Evolutionary conservation across 2,797 vertebrate species (phyloP), one percentile per base, ranked within the genome.

Genomic region (Valencia hispanica): DNA sequence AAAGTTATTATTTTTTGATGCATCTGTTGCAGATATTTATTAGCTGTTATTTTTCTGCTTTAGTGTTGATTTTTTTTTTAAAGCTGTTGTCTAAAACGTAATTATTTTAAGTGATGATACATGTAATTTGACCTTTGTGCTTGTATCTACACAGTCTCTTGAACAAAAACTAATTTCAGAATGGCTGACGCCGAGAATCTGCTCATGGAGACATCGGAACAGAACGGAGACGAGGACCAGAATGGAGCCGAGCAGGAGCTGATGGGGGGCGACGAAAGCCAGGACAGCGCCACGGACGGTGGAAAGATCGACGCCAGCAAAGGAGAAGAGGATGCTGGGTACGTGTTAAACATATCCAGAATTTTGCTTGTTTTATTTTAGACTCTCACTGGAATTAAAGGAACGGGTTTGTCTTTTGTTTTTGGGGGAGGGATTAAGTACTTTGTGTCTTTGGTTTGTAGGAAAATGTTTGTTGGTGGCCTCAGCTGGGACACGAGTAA

Each of bases 401-500:
- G 10, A 39, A 14, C 10, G n/a, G 7, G 25, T 17, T 43, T 68
- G 2, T 22, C 9, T 10, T 25, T 65, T 17, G 61, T 39, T 65
- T 39, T 65, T 25, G 25, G 61, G 39, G 25, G 61, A 34, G 6
- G 12, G 61, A 39, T 25, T 34, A 39, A 65, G 61, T 39, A 32
- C 34, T 63, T 36, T 20, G 11, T 17, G n/a, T 0, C 6, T 0
- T 75, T 0, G 59, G 32, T 84, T 72, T 89, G 47, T 93, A 99
- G 98, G 71, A 99, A 99, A 96, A 99, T 99, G 98, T 99, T 99
- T 69, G 98, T 99, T 81, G 98, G 98, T 0, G 98, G 97, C 72
- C 96, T 99, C 82, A 99, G 98, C 87, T 99, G 98, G 98, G 98
- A 99, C 93, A 99, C 98, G 50, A 99, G 97, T 96, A 99, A 99